Evolutionary conservation across 2,888 invertebrate species (phyloP), one percentile per base, ranked within the genome.

Genomic region (Portevinia maculata): DNA sequence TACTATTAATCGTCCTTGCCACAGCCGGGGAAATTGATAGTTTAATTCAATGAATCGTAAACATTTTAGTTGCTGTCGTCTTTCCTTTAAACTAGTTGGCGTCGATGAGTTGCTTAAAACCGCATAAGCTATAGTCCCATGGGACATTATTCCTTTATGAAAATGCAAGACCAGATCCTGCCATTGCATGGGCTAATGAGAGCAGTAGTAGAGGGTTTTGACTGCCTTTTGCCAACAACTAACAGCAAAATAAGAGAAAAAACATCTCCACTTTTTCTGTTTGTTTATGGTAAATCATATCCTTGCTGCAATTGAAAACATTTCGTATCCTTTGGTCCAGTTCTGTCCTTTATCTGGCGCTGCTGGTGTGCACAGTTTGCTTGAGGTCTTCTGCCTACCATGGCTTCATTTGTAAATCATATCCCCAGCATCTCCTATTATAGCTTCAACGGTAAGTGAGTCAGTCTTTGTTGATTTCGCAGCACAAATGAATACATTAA

Each of bases 401-500:
- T 67, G 53, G 44, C 34, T 39, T 69, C 50, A 39, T 70, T 70
- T 71, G 34, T 21, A 34, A 62, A 46, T 32, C 73, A 37, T 37
- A n/a, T 55, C 21, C 24, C 1, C 28, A 24, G 34, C 21, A 9
- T 19, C 21, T 48, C 13, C 3, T 8, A 32, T 9, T 8, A n/a
- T n/a, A n/a, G 24, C 1, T 3, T 1, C 3, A 21, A 7, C 8
- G 24, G 37, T 55, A 30, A 32, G 59, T 19, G 11, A 11, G 11
- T 11, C 17, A 13, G 30, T 17, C 30, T 3, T 41, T 55, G 59
- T 73, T 69, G 46, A 57, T 62, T 74, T 60, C 55, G 34, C 11
- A 55, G 28, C 13, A 69, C 62, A 69, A 57, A 74, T 67, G 79
- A 79, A 79, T 69, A 69, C 62, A 74, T 79, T 69, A 69, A 55